Evolutionary conservation across 2,888 invertebrate genomes (phyloP).

Genomic region (Diarsia dahlii): DNA sequence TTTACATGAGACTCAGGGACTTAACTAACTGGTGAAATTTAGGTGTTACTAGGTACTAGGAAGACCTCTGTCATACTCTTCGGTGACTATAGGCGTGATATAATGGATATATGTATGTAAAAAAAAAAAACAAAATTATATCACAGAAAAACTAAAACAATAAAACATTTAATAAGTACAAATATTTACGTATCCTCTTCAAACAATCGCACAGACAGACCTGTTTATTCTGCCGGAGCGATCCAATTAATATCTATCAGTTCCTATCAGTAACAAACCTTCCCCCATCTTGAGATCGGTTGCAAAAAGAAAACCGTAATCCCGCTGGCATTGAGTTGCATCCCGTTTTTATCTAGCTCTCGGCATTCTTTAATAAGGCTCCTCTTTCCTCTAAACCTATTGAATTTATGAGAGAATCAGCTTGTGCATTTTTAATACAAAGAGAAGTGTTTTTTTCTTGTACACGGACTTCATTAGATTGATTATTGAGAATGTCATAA

Average conservation of each 20-base stretch:
- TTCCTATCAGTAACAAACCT: conserved; percentile 40
- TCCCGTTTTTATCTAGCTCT: conserved; percentile 36
- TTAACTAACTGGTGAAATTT: too few relatives aligned
- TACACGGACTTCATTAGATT: background rate
- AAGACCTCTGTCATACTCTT: background rate
- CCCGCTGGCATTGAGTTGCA: conserved; percentile 31
- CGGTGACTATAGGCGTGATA: background rate
- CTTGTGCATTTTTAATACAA: background rate
- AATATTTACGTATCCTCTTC: background rate
- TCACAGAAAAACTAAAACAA: background rate
- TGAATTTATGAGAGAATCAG: conserved; percentile 8
- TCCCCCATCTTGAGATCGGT: conserved; percentile 26
- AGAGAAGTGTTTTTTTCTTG: background rate
- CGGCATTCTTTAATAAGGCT: conserved; percentile 32
- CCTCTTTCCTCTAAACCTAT: conserved; percentile 10
- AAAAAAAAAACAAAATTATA: background rate
- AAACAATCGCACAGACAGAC: conserved; percentile 13
- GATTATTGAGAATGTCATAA: background rate
- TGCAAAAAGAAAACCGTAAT: conserved; percentile 32
- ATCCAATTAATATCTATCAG: conserved; percentile 44
- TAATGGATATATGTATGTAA: background rate
- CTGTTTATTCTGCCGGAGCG: conserved; percentile 10
- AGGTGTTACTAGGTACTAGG: background rate
- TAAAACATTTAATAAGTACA: background rate
- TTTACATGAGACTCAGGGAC: too few relatives aligned